Percentiles rank a stretch among this genome's conserved stretches.
These are phyloP conservation scores for Aspidiotus rigidus DNA, from an alignment of 2,888 invertebrate genomes.

Conservation along the genomic window DNA sequence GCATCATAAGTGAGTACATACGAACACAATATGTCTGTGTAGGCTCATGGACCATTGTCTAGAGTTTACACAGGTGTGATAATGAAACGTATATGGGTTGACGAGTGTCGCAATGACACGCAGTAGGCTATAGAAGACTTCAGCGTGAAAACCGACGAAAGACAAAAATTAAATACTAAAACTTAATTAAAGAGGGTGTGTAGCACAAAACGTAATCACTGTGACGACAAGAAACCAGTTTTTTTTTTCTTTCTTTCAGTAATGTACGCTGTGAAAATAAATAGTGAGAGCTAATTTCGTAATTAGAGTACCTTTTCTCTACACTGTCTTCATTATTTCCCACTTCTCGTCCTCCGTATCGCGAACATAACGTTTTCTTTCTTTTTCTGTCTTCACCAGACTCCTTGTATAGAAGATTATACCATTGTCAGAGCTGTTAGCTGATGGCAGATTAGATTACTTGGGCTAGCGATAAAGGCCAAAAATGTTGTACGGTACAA, in stretches of 20 bases:
- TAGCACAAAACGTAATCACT: conserved; percentile 20
- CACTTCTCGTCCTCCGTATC: neutral
- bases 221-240: conserved; percentile 28
- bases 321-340: neutral
- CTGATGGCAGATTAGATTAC: conserved; percentile 32
- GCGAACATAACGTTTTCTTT: neutral
- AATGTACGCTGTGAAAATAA: neutral
- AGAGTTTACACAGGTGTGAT: conserved; percentile 27
- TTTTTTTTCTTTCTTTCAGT: conserved; percentile 1
- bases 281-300: conserved; percentile 30
- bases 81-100: conserved; percentile 13
- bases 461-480: neutral
- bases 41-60: conserved; percentile 8
- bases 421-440: conserved; percentile 27
- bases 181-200: conserved; percentile 12
- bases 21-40: no score
- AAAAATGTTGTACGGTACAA: no score
- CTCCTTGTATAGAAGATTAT: conserved; percentile 6
- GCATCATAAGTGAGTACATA: conserved; percentile 6
- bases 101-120: conserved; percentile 27
- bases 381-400: neutral
- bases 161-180: conserved; percentile 12
- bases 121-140: neutral
- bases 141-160: conserved; percentile 1
- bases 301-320: conserved; percentile 24